Evolutionary conservation across 2,797 vertebrate species (phyloP).

Genomic region (Siniperca obscura): DNA sequence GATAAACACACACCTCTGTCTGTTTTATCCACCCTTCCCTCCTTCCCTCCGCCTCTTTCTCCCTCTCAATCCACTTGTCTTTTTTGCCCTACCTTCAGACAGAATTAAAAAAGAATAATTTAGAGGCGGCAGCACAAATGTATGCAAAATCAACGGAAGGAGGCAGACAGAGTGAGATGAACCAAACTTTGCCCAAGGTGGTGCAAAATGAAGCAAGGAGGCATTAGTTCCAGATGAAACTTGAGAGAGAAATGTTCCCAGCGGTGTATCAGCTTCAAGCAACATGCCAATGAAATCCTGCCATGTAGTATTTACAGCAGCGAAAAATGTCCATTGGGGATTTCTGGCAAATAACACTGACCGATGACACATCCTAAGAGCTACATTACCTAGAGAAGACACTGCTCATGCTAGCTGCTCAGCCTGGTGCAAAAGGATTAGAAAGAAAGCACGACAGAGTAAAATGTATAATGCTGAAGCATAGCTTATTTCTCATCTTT

Average conservation of each 20-base stretch:
- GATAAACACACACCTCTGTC: conserved; percentile 63
- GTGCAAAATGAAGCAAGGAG: conserved; percentile 55
- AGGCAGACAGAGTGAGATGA: conserved; percentile 45
- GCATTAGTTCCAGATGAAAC: conserved; percentile 63
- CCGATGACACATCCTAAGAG: conserved; percentile 48
- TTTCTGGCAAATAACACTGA: conserved; percentile 58
- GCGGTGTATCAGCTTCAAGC: conserved; percentile 50
- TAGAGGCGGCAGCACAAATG: conserved; percentile 35
- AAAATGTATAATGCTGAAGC: conserved; percentile 13
- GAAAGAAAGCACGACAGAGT: conserved; percentile 24
- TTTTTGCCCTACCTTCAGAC: conserved; percentile 29
- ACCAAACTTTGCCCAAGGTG: conserved; percentile 59
- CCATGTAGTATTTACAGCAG: conserved; percentile 57
- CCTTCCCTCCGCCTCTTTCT: neutral
- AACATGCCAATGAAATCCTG: conserved; percentile 49
- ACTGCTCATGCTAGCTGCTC: conserved; percentile 19
- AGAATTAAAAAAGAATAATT: conserved; percentile 55
- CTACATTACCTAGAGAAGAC: conserved; percentile 41
- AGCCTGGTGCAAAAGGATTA: conserved; percentile 40
- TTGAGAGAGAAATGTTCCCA: conserved; percentile 56
- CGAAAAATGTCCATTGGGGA: conserved; percentile 44
- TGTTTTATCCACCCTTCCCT: conserved; percentile 32
- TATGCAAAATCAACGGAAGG: conserved; percentile 60
- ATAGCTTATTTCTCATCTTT: conserved; percentile 31
- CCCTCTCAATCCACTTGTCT: conserved; percentile 28